phyloP scores from a whole-genome alignment of 2,888 invertebrate genomes.

The Hecatera dysodea region DNA sequence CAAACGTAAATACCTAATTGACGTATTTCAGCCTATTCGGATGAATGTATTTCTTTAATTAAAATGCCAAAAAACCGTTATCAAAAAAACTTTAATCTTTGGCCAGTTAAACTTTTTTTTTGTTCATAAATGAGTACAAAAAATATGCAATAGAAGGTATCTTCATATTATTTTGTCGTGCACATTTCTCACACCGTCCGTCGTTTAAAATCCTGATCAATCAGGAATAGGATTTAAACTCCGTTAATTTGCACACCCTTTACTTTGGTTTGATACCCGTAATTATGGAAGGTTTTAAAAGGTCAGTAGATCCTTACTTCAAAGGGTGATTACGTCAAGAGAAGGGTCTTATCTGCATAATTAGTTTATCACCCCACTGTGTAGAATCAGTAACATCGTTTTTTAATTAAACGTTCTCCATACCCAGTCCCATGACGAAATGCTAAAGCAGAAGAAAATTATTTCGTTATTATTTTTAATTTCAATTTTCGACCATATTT shows the following conservation, averaged over 20 bases:
- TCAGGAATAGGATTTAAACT: conserved; percentile 26
- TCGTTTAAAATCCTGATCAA: conserved; percentile 21
- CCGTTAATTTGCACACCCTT: conserved; percentile 18
- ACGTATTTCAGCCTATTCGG: no score
- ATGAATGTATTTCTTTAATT: no score
- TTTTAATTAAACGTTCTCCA: neutral
- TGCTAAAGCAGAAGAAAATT: neutral
- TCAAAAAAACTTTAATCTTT: no score
- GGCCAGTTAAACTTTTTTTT: no score
- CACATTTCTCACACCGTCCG: no score
- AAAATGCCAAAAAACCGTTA: no score
- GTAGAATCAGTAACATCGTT: neutral
- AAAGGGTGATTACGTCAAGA: conserved; percentile 18
- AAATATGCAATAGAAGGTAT: no score
- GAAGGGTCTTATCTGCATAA: conserved; percentile 5
- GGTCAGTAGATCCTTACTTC: conserved; percentile 24
- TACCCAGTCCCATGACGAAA: neutral
- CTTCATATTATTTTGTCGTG: no score
- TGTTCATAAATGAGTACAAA: no score
- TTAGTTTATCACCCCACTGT: neutral
- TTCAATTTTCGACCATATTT: neutral
- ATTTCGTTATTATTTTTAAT: neutral
- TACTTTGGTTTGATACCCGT: conserved; percentile 34
- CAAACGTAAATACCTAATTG: no score
- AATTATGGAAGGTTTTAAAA: conserved; percentile 21